These are phyloP conservation scores for Synergus umbraculus DNA, from an alignment of 2,888 invertebrate genomes.

Conservation along the genomic window DNA sequence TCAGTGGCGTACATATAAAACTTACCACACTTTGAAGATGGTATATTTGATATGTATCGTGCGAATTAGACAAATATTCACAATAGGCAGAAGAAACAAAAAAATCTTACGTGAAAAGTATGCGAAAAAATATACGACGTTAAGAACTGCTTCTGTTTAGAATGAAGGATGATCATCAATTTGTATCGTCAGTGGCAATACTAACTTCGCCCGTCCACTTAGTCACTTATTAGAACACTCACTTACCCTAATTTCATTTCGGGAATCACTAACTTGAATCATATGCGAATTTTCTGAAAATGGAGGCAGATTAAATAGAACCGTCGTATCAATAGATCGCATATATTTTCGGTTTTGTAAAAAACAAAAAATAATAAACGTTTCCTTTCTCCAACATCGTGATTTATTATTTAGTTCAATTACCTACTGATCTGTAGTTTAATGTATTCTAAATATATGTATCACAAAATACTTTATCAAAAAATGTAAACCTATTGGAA, in stretches of 20 bases:
- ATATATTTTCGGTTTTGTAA: constrained; percentile 41
- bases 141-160: constrained; percentile 42
- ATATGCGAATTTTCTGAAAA: constrained; percentile 38
- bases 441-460: too few relatives aligned
- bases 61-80: constrained; percentile 41
- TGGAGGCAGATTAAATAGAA: constrained; percentile 34
- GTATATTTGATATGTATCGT: constrained; percentile 58
- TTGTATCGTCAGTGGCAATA: constrained; percentile 68
- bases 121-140: constrained; percentile 43
- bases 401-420: not conserved
- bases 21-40: constrained; percentile 48
- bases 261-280: constrained; percentile 30
- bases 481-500: too few relatives aligned
- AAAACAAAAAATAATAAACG: constrained; percentile 40
- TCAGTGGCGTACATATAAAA: constrained; percentile 48
- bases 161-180: constrained; percentile 61
- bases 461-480: too few relatives aligned
- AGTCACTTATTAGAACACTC: constrained; percentile 57
- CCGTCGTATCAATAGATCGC: constrained; percentile 35
- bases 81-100: constrained; percentile 51
- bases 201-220: constrained; percentile 71
- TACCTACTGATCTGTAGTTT: not conserved
- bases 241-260: constrained; percentile 41
- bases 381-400: constrained; percentile 33
- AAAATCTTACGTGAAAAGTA: constrained; percentile 46